Conservation (phyloP, 2,113 vertebrate genomes). For the Centrocercus urophasianus region DNA sequence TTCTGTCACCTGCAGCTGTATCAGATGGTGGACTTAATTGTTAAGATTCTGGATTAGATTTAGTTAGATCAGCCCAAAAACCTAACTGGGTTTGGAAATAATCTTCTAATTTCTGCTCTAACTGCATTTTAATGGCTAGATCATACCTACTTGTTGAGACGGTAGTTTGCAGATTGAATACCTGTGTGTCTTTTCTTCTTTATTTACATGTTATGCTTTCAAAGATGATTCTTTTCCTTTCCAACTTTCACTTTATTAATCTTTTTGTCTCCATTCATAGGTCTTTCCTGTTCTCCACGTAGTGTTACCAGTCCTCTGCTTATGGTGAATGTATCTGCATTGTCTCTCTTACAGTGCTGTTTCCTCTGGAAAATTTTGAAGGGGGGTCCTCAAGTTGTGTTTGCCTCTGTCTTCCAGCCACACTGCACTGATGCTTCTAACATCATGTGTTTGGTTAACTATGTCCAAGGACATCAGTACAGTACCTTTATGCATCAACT, state of each 20-base stretch:
- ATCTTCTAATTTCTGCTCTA: constrained; percentile 13
- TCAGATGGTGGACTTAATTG: background rate
- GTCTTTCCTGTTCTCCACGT: background rate
- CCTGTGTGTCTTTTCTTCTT: background rate
- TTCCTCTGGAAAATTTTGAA: background rate
- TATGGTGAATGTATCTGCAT: background rate
- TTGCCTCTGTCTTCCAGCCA: background rate
- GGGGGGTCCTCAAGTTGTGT: background rate
- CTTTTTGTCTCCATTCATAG: background rate
- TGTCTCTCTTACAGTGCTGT: background rate
- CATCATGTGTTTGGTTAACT: background rate
- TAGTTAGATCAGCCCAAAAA: background rate
- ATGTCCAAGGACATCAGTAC: background rate
- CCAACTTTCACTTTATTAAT: background rate
- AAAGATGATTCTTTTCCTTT: background rate
- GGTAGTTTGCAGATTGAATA: background rate
- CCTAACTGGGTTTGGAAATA: background rate
- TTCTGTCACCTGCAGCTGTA: background rate
- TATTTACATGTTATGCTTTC: background rate
- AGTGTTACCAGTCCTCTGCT: background rate
- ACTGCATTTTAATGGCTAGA: constrained; percentile 2
- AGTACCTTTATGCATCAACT: background rate
- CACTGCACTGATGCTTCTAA: background rate
- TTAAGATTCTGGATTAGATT: background rate
- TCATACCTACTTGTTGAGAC: background rate